Evolutionary conservation across 1,140 invertebrate genomes (phyloP).

Genomic region (Maconellicoccus hirsutus): DNA sequence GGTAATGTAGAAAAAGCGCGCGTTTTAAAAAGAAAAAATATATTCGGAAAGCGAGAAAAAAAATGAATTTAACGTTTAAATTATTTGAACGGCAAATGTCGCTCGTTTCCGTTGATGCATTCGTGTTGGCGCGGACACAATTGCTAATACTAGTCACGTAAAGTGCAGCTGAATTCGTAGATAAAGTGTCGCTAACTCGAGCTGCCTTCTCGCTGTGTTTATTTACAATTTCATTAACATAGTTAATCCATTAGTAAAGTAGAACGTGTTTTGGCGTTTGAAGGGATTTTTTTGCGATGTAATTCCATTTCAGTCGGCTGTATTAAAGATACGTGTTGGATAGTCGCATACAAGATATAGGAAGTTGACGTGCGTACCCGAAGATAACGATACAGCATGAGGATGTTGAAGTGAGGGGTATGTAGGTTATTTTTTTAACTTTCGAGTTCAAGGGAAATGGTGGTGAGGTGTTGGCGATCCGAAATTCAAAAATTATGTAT

Average conservation of each 20-base stretch:
- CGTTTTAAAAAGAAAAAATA: not conserved
- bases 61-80: not conserved
- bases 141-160: not conserved
- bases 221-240: constrained; percentile 5
- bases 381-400: too few species aligned
- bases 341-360: too few species aligned
- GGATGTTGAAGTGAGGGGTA: too few species aligned
- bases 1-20: not conserved
- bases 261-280: too few species aligned
- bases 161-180: constrained; percentile 1
- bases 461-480: too few species aligned
- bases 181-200: not conserved
- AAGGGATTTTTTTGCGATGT: too few species aligned
- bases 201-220: not conserved
- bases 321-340: too few species aligned
- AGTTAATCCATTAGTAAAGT: not conserved
- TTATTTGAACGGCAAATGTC: not conserved
- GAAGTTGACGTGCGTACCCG: too few species aligned
- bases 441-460: too few species aligned
- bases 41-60: not conserved
- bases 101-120: not conserved
- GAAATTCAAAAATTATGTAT: too few species aligned
- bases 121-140: not conserved
- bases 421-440: too few species aligned
- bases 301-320: too few species aligned